phyloP scores from a whole-genome alignment of 2,113 vertebrate species.

The Philantomba maxwellii region DNA sequence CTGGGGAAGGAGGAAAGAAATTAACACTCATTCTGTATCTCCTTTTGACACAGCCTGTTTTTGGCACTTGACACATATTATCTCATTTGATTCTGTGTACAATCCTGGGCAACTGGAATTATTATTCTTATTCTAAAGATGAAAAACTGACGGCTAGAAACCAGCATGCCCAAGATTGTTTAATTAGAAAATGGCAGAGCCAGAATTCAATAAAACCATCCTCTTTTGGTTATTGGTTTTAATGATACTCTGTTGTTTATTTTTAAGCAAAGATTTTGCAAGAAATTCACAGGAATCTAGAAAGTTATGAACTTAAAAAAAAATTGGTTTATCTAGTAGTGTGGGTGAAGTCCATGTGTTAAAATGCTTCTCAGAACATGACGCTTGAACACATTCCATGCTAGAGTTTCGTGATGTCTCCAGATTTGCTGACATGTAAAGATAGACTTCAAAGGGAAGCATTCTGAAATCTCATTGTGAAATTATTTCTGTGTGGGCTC shows the following conservation, averaged over 20 bases:
- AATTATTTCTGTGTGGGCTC: background rate
- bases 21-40: constrained; percentile 27
- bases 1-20: background rate
- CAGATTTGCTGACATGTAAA: background rate
- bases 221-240: background rate
- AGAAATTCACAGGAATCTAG: background rate
- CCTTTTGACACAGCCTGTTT: constrained; percentile 21
- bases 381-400: background rate
- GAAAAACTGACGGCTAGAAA: background rate
- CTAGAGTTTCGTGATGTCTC: background rate
- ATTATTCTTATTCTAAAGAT: constrained; percentile 33
- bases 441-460: background rate
- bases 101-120: background rate
- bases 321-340: background rate
- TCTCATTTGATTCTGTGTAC: constrained; percentile 7
- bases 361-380: background rate
- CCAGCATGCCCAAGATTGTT: background rate
- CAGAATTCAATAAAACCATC: constrained; percentile 12
- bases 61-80: background rate
- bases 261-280: background rate
- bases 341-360: background rate
- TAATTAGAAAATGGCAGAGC: constrained; percentile 30
- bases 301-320: background rate
- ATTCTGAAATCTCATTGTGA: background rate
- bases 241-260: background rate